These are phyloP conservation scores for Vimba vimba DNA, from an alignment of 2,113 vertebrate genomes.

Conservation along the genomic window DNA sequence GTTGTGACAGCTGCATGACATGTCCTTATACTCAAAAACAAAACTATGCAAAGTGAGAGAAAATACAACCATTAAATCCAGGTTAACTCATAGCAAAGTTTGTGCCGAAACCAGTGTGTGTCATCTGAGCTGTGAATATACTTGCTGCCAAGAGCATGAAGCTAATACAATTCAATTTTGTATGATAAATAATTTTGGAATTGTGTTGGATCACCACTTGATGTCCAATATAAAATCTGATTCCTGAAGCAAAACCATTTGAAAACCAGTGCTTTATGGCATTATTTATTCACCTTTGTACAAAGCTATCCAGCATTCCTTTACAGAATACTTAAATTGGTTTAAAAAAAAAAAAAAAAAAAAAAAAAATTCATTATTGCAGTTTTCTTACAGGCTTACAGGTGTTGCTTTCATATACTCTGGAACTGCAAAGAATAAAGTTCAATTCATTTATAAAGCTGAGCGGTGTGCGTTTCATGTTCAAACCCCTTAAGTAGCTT, in stretches of 20 bases:
- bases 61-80: not conserved
- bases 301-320: constrained; percentile 17
- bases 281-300: not conserved
- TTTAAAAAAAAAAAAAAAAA: constrained; percentile 6
- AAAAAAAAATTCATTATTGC: not conserved
- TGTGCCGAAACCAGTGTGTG: not conserved
- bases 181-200: not conserved
- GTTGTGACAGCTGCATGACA: not conserved
- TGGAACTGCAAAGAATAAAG: constrained; percentile 43
- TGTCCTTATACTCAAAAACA: not conserved
- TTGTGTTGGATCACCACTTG: not conserved
- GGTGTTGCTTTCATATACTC: constrained; percentile 41
- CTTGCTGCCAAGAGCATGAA: not conserved
- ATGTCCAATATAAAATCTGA: constrained; percentile 7
- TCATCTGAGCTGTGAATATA: not conserved
- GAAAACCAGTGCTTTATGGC: not conserved
- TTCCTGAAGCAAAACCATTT: constrained; percentile 24
- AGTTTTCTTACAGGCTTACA: constrained; percentile 44
- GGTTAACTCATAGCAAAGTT: not conserved
- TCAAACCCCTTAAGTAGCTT: constrained; percentile 46
- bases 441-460: constrained; percentile 48
- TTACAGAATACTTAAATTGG: constrained; percentile 26
- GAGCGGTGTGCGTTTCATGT: constrained; percentile 44
- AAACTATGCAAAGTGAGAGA: not conserved
- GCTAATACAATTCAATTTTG: not conserved